Conservation (phyloP, 1,140 invertebrate genomes). For the Lucilia sericata region DNA sequence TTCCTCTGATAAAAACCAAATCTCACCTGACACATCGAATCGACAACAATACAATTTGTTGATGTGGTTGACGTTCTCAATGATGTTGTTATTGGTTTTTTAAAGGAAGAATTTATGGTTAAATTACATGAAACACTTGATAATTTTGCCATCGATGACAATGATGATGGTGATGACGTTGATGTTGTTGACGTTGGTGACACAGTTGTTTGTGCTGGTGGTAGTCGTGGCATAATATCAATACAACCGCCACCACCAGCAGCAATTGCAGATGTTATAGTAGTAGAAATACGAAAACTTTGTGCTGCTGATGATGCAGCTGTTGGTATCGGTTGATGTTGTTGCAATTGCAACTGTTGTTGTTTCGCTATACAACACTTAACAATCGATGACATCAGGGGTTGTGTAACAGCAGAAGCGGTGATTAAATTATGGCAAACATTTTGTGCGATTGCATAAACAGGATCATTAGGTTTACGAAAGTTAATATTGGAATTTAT, state of each 20-base stretch:
- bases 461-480: constrained; percentile 54
- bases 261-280: neutral
- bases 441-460: constrained; percentile 67
- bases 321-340: constrained; percentile 6
- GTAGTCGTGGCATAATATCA: neutral
- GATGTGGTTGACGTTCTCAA: constrained; percentile 19
- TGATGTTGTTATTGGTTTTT: constrained; percentile 9
- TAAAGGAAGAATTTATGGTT: neutral
- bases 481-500: constrained; percentile 44
- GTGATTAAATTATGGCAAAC: constrained; percentile 55
- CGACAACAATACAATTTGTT: constrained; percentile 33
- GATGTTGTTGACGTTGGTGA: neutral
- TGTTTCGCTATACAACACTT: constrained; percentile 35
- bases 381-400: constrained; percentile 60
- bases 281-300: neutral
- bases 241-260: neutral
- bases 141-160: neutral
- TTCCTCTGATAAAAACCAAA: neutral
- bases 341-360: constrained; percentile 19
- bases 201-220: neutral
- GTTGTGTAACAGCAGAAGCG: constrained; percentile 57
- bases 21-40: constrained; percentile 32
- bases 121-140: constrained; percentile 25
- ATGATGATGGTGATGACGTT: neutral
- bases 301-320: neutral